Evolutionary conservation across 2,888 invertebrate species (phyloP).

Genomic region (Lottia scabra): DNA sequence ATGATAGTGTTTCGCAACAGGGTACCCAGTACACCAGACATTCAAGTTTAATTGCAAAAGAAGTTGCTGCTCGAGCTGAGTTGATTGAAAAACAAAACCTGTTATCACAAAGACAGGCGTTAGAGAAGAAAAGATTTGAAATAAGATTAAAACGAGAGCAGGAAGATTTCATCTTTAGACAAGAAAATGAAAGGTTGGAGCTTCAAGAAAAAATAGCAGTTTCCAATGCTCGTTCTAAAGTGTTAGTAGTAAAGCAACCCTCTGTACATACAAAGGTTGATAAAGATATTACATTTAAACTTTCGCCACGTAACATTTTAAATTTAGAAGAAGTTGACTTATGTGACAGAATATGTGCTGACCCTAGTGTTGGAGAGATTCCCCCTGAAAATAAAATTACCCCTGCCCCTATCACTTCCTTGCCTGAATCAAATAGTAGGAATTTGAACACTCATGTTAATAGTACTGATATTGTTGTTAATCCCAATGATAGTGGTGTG

Average conservation of each 20-base stretch:
- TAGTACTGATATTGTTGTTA: no score
- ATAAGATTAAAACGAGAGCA: neutral
- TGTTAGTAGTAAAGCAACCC: neutral
- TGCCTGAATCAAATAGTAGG: no score
- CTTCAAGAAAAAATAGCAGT: neutral
- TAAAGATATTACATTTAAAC: neutral
- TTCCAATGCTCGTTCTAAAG: neutral
- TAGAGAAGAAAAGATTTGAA: neutral
- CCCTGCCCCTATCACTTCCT: no score
- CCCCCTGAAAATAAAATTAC: no score
- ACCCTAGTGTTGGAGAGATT: no score
- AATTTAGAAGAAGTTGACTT: neutral
- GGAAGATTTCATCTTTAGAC: neutral
- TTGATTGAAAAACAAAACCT: neutral
- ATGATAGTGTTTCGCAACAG: no score
- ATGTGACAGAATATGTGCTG: no score
- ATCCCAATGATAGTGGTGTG: no score
- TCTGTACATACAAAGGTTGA: neutral
- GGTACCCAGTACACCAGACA: no score
- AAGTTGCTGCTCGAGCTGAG: neutral
- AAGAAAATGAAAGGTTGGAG: no score
- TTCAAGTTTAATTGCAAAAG: no score
- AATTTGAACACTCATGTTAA: no score
- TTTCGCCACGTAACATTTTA: neutral
- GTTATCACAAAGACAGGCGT: neutral